phyloP scores from a whole-genome alignment of 2,888 invertebrate genomes.

The Zygogramma bicolorata region DNA sequence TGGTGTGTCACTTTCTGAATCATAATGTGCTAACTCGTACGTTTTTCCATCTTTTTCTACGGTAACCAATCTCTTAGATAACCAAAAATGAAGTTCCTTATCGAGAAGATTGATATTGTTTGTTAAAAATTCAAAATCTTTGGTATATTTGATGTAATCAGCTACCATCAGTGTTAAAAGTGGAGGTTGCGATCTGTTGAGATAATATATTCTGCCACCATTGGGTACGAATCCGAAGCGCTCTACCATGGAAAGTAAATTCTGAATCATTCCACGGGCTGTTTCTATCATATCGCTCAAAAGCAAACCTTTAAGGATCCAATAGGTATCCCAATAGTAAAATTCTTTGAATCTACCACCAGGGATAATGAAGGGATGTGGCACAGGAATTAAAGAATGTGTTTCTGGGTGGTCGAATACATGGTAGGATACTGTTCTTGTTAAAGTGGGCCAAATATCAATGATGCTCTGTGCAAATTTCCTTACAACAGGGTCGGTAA shows the following conservation, averaged over 20 bases:
- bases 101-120: slow-evolving; percentile 72
- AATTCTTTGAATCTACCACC: slow-evolving; percentile 80
- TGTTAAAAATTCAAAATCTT: slow-evolving; percentile 74
- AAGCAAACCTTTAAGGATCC: slow-evolving; percentile 85
- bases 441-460: slow-evolving; percentile 73
- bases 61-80: slow-evolving; percentile 70
- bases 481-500: slow-evolving; percentile 73
- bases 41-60: slow-evolving; percentile 68
- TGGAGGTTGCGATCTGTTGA: slow-evolving; percentile 75
- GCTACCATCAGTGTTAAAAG: slow-evolving; percentile 79
- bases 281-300: slow-evolving; percentile 82
- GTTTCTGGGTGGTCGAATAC: slow-evolving; percentile 68
- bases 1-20: slow-evolving; percentile 75
- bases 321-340: slow-evolving; percentile 92
- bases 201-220: slow-evolving; percentile 57
- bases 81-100: slow-evolving; percentile 76
- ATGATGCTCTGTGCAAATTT: slow-evolving; percentile 74
- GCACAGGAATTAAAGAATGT: slow-evolving; percentile 66
- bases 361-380: slow-evolving; percentile 75
- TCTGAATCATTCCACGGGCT: slow-evolving; percentile 80
- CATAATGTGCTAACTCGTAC: slow-evolving; percentile 73
- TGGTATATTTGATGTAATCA: slow-evolving; percentile 67
- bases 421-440: slow-evolving; percentile 71
- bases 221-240: slow-evolving; percentile 68
- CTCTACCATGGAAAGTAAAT: slow-evolving; percentile 78